Conservation (phyloP, 2,888 invertebrate species). For the Dendrolimus pini region DNA sequence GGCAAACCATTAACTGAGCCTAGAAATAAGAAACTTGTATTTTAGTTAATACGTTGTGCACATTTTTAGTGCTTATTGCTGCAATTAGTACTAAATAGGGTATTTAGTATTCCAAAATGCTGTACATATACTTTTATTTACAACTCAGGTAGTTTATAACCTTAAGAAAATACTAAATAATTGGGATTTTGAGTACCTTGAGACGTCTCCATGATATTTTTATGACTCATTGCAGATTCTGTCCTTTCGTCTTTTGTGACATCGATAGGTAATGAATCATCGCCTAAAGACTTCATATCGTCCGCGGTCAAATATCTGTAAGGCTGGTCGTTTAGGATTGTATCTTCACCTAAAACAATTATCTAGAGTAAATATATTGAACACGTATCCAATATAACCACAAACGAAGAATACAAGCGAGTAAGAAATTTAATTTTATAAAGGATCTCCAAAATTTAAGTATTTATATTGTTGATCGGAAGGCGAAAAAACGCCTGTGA, state of each 20-base stretch:
- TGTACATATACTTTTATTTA: too few relatives aligned
- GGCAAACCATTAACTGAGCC: conserved; percentile 64
- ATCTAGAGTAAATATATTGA: too few relatives aligned
- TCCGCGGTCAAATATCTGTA: conserved; percentile 96
- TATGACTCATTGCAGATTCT: conserved; percentile 78
- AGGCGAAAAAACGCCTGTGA: too few relatives aligned
- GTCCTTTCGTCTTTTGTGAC: conserved; percentile 93
- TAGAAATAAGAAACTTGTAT: conserved; percentile 12
- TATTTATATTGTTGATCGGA: too few relatives aligned
- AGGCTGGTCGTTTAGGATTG: conserved; percentile 91
- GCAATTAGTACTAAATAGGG: background rate
- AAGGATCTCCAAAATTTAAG: too few relatives aligned
- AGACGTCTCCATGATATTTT: conserved; percentile 71
- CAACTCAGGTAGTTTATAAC: too few relatives aligned
- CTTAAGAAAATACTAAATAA: too few relatives aligned
- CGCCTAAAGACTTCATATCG: conserved; percentile 96
- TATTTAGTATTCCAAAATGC: too few relatives aligned
- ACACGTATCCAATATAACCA: too few relatives aligned
- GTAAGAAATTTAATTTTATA: too few relatives aligned
- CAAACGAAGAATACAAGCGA: too few relatives aligned
- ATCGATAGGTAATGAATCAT: conserved; percentile 94
- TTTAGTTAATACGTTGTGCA: too few relatives aligned
- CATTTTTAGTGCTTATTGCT: background rate
- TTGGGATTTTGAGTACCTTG: conserved; percentile 38
- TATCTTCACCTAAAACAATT: conserved; percentile 86